phyloP scores from a whole-genome alignment of 2,888 invertebrate genomes.

The Petrolisthes cinctipes region DNA sequence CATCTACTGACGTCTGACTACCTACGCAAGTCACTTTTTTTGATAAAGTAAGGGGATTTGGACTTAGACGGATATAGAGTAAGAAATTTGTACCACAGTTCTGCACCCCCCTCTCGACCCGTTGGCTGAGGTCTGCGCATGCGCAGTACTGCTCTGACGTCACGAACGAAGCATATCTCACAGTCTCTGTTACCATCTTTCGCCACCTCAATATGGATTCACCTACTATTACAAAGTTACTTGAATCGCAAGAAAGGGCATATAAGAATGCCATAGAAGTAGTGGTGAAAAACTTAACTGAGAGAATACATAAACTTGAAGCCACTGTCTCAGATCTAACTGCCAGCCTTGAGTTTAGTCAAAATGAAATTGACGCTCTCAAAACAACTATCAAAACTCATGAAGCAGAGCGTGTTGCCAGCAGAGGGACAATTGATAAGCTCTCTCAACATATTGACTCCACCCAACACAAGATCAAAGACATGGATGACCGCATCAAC shows the following conservation, averaged over 20 bases:
- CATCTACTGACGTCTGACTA: background rate
- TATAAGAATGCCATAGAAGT: slow-evolving; percentile 7
- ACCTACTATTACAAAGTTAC: background rate
- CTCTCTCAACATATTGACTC: background rate
- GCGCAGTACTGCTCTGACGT: no score
- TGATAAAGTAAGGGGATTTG: background rate
- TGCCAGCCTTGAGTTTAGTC: no score
- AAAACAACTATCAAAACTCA: no score
- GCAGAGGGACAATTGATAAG: no score
- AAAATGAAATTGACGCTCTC: no score
- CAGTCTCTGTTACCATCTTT: no score
- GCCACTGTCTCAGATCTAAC: no score
- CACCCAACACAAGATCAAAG: no score
- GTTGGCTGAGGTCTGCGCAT: no score
- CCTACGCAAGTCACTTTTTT: slow-evolving; percentile 2
- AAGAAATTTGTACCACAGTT: background rate
- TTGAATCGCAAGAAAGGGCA: slow-evolving; percentile 5
- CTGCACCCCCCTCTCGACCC: background rate
- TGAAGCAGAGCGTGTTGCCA: no score
- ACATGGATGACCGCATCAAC: no score
- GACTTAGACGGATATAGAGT: background rate
- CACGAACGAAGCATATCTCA: no score
- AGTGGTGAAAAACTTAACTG: background rate
- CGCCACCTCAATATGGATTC: background rate
- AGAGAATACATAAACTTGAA: background rate